Evolutionary conservation across 2,888 invertebrate species (phyloP).

Genomic region (Muscina levida): DNA sequence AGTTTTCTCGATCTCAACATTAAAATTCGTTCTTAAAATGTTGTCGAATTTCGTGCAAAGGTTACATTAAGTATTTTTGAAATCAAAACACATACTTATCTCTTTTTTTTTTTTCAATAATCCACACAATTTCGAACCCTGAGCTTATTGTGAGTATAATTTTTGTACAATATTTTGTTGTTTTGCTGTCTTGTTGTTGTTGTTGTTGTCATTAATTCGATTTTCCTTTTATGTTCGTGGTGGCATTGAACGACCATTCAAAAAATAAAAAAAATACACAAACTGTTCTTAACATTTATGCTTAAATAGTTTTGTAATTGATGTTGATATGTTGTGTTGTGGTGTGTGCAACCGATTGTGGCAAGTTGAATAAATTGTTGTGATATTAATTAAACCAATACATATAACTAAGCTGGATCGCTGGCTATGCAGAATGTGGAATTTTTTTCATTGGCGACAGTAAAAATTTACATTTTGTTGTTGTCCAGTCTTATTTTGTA

Average conservation of each 20-base stretch:
- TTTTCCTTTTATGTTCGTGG: conserved; percentile 57
- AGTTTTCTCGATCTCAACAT: too few relatives aligned
- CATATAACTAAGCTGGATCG: too few relatives aligned
- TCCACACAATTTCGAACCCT: too few relatives aligned
- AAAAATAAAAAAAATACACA: conserved; percentile 8
- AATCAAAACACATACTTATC: too few relatives aligned
- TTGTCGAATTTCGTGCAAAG: too few relatives aligned
- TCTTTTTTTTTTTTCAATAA: too few relatives aligned
- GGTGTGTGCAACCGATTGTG: not conserved
- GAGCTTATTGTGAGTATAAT: not conserved
- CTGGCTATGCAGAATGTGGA: not conserved
- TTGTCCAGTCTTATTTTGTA: too few relatives aligned
- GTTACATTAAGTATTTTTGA: too few relatives aligned
- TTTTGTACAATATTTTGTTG: conserved; percentile 6
- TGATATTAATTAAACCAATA: conserved; percentile 12
- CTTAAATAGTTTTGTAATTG: conserved; percentile 34
- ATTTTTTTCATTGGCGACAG: too few relatives aligned
- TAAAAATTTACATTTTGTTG: too few relatives aligned
- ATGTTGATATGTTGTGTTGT: not conserved
- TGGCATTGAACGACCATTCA: conserved; percentile 43
- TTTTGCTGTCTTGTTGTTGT: conserved; percentile 31
- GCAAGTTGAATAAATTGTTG: conserved; percentile 1
- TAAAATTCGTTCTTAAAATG: too few relatives aligned
- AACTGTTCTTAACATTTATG: conserved; percentile 13
- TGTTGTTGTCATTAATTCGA: conserved; percentile 29